Evolutionary conservation across 2,113 vertebrate genomes (phyloP).

Genomic region (Choloepus hoffmanni): DNA sequence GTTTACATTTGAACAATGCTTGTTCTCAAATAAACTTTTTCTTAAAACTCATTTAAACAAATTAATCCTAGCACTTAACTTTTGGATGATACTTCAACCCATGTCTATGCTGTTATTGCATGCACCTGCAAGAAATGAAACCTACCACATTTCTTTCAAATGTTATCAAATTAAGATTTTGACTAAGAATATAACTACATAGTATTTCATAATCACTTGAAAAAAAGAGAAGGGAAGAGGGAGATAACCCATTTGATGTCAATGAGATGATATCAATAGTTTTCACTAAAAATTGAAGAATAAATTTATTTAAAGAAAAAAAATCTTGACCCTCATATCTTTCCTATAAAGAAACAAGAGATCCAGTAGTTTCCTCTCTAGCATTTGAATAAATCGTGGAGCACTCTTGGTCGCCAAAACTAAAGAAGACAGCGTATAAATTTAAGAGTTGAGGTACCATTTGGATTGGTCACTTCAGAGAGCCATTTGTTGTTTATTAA

Average conservation of each 20-base stretch:
- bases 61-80: background rate
- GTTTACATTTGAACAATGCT: constrained; percentile 51
- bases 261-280: background rate
- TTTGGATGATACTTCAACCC: background rate
- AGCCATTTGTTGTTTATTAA: background rate
- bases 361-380: background rate
- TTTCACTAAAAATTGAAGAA: background rate
- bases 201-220: background rate
- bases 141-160: background rate
- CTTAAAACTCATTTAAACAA: constrained; percentile 40
- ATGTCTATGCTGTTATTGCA: background rate
- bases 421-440: background rate
- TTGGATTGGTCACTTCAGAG: background rate
- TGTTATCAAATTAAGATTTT: background rate
- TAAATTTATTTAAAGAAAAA: background rate
- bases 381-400: background rate
- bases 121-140: constrained; percentile 1
- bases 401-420: background rate
- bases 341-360: background rate
- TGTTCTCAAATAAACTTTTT: constrained; percentile 5
- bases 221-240: background rate
- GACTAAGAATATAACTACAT: background rate
- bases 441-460: background rate
- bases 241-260: background rate
- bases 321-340: background rate